These are phyloP conservation scores for Tipula lateralis DNA, from an alignment of 2,888 invertebrate genomes.

Conservation along the genomic window DNA sequence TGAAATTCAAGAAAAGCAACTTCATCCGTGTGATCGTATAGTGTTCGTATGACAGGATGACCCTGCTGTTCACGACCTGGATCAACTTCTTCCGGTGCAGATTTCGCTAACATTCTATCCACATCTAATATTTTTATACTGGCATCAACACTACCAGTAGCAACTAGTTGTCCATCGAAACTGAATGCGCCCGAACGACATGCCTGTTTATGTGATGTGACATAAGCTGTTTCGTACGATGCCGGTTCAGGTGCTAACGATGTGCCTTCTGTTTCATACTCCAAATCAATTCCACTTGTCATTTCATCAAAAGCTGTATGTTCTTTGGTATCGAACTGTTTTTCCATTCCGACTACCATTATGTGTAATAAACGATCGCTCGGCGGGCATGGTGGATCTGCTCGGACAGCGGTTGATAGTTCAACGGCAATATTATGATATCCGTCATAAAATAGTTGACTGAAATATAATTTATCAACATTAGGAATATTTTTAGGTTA, in stretches of 20 bases:
- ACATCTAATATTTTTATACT: conserved; percentile 98
- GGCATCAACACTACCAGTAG: conserved; percentile 97
- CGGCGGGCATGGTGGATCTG: conserved; percentile 91
- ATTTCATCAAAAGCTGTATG: conserved; percentile 44
- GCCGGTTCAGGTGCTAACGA: conserved; percentile 94
- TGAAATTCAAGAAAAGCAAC: conserved; percentile 96
- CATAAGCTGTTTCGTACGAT: conserved; percentile 96
- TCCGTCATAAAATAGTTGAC: conserved; percentile 97
- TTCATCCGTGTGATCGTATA: conserved; percentile 93
- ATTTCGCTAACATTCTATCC: conserved; percentile 97
- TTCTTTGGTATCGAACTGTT: conserved; percentile 48
- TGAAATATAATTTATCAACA: conserved; percentile 49
- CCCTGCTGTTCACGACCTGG: conserved; percentile 83
- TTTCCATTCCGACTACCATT: conserved; percentile 68
- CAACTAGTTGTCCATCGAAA: conserved; percentile 88
- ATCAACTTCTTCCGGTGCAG: conserved; percentile 84
- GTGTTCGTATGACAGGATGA: conserved; percentile 95
- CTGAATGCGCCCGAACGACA: conserved; percentile 96
- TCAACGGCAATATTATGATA: conserved; percentile 87
- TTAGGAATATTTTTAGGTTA: conserved; percentile 33
- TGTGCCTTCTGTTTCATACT: conserved; percentile 93
- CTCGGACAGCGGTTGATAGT: conserved; percentile 76
- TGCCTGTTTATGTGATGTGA: conserved; percentile 95
- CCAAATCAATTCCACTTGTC: conserved; percentile 59
- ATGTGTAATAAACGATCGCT: conserved; percentile 88